Evolutionary conservation across 1,140 invertebrate genomes (phyloP).

Genomic region (Drosophila mojavensis): DNA sequence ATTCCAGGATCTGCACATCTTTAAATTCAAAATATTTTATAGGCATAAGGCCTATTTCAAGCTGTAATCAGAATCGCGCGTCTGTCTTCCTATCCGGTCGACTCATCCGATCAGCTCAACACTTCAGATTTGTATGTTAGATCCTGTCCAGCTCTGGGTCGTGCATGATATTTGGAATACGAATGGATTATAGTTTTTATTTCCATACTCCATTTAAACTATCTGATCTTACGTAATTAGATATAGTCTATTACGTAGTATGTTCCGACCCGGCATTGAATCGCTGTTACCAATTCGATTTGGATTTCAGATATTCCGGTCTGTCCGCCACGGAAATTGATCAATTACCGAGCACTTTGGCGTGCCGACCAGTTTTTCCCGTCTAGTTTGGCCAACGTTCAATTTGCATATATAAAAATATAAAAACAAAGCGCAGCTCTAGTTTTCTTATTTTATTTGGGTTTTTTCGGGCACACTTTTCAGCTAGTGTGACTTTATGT

Average conservation of each 20-base stretch:
- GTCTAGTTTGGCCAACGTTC: constrained; percentile 53
- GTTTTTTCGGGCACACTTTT: constrained; percentile 32
- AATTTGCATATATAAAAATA: constrained; percentile 63
- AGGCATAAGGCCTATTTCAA: too few species aligned
- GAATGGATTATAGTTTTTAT: too few species aligned
- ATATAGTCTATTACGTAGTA: background rate
- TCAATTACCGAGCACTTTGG: constrained; percentile 76
- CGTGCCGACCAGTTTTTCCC: constrained; percentile 74
- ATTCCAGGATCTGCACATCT: too few species aligned
- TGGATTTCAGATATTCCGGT: constrained; percentile 28
- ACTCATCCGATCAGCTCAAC: too few species aligned
- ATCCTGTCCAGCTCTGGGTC: too few species aligned
- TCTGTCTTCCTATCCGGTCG: too few species aligned
- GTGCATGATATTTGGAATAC: too few species aligned
- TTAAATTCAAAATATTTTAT: too few species aligned
- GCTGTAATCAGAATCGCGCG: too few species aligned
- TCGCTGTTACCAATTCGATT: background rate
- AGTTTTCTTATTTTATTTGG: constrained; percentile 22
- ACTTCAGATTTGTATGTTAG: too few species aligned
- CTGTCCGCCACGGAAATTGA: constrained; percentile 66
- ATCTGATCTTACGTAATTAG: background rate
- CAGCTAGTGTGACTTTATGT: constrained; percentile 19
- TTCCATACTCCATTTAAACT: too few species aligned
- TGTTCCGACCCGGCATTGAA: background rate
- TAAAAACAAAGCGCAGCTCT: constrained; percentile 54